Conservation (phyloP, 2,888 invertebrate species). For the Mycalesis mineus region DNA sequence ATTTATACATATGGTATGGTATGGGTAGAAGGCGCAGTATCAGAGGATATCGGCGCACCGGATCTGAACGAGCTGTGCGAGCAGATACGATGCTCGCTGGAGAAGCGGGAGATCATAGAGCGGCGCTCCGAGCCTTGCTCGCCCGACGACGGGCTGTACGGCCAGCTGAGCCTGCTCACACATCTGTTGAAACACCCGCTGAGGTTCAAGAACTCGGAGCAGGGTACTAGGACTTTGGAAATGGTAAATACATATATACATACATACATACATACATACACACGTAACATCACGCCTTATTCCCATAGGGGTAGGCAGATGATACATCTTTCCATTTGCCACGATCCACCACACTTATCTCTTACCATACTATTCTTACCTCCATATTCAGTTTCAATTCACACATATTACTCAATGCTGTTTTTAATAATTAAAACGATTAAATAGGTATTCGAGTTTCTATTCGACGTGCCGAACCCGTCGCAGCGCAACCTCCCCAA, state of each 20-base stretch:
- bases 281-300: too few species aligned
- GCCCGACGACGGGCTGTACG: conserved; percentile 94
- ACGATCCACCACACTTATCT: too few species aligned
- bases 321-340: too few species aligned
- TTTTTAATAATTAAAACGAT: too few species aligned
- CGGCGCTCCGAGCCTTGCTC: conserved; percentile 86
- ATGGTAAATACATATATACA: conserved; percentile 63
- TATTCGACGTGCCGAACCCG: conserved; percentile 94
- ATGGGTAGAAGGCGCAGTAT: conserved; percentile 59
- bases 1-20: too few species aligned
- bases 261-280: too few species aligned
- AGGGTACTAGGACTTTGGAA: conserved; percentile 82
- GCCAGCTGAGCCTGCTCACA: conserved; percentile 90
- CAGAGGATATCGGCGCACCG: conserved; percentile 70
- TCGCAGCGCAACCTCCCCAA: conserved; percentile 91
- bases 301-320: too few species aligned
- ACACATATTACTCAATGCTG: too few species aligned
- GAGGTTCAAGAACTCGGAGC: conserved; percentile 88
- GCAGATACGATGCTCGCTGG: conserved; percentile 85
- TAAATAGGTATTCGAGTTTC: conserved; percentile 86
- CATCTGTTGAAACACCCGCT: conserved; percentile 93
- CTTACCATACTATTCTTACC: too few species aligned
- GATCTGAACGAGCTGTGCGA: conserved; percentile 85
- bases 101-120: conserved; percentile 89
- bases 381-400: too few species aligned